Base-by-base conservation (phyloP, 2,113 vertebrate species). In the Balaeniceps rex region DNA sequence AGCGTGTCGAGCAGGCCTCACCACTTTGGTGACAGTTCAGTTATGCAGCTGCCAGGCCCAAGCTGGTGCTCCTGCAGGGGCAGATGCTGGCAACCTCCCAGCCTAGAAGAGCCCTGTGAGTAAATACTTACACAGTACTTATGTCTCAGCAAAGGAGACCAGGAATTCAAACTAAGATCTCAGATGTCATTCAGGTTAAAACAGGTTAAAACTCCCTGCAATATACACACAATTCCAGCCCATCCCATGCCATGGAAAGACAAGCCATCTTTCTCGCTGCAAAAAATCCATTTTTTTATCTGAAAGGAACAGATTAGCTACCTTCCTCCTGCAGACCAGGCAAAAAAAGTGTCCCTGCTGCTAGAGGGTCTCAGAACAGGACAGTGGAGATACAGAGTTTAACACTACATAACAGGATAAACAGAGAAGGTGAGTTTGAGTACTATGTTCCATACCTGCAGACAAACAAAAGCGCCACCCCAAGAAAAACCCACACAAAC, bases 81-180 rank as follows among this genome's bases (percentile, higher is more conserved):
- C 52, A 68, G n/a, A 14, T 14, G 18, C 28, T 18, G 14, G 29
- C 38, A 52, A 18, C 24, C 8, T 23, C 69, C 38, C 5, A 7
- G 38, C 33, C 49, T 2, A 0, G 2, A 36, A 78, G 47, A 82
- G 31, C 19, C 8, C 46, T 40, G 12, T 0, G 2, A 47, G 1
- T 14, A 44, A 60, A 7, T 19, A 24, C 25, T 78, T 60, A 31
- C 8, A 44, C 34, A 71, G 42, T 18, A 65, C 29, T 75, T 85
- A 6, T 33, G 14, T 23, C 52, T 80, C n/a, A 69, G 52, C 42
- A 80, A 83, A 68, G 49, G 58, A 80, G 22, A 79, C 42, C 2
- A 2, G 34, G 26, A 83, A 93, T 71, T 80, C 76, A 88, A 75
- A 19, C 8, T 24, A 29, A 33, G 25, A 28, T 79, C 79, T 83